Conservation (phyloP, 30 jellyfish, hydroid and myxozoan species). For the Aurelia coerulea region DNA sequence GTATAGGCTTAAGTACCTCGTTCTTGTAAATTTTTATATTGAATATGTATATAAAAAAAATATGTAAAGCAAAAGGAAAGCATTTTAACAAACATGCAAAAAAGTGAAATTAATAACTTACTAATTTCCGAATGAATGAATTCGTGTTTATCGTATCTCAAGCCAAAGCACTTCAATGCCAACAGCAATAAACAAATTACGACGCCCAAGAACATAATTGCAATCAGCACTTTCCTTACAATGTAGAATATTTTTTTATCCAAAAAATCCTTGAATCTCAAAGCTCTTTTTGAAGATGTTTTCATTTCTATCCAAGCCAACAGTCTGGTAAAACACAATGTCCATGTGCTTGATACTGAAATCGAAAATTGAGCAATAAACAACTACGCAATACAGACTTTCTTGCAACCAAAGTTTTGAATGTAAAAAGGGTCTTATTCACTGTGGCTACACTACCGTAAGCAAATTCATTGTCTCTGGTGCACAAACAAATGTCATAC, state of each 20-base stretch:
- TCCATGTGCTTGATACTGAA: conserved; percentile 24
- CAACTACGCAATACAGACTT: background rate
- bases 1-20: no score
- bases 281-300: conserved; percentile 10
- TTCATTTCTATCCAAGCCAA: background rate
- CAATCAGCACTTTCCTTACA: conserved; percentile 1
- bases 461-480: no score
- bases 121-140: conserved; percentile 59
- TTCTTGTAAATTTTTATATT: no score
- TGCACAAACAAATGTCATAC: no score
- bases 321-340: background rate
- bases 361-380: background rate
- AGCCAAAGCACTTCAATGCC: conserved; percentile 38
- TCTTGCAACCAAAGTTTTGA: background rate
- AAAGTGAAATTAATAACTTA: background rate
- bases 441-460: no score
- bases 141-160: conserved; percentile 50
- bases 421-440: no score
- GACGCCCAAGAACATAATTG: conserved; percentile 16
- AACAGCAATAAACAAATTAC: background rate
- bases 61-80: no score
- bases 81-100: no score
- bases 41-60: no score
- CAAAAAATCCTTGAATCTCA: conserved; percentile 7
- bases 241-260: conserved; percentile 12